Evolutionary conservation across 2,113 vertebrate species (phyloP).

Genomic region (Peromyscus maniculatus): DNA sequence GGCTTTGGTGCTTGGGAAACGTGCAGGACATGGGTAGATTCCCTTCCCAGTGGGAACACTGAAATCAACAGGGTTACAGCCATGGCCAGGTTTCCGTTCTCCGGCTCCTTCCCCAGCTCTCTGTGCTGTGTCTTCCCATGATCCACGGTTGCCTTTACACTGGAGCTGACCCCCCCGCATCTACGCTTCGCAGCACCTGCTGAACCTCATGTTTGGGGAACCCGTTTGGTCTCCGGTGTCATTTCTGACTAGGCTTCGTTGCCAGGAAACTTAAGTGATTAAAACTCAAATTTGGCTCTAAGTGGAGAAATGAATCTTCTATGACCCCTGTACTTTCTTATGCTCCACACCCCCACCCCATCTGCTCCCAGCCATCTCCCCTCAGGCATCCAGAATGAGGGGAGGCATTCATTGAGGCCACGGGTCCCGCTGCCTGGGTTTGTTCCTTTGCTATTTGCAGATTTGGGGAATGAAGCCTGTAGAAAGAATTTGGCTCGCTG

Average conservation of each 20-base stretch:
- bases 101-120: neutral
- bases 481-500: neutral
- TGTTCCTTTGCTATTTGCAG: neutral
- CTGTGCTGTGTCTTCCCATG: neutral
- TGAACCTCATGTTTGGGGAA: neutral
- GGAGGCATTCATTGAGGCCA: neutral
- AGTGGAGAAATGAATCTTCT: neutral
- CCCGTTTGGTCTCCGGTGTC: neutral
- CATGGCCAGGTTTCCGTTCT: neutral
- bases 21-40: neutral
- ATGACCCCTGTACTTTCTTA: neutral
- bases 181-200: neutral
- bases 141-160: neutral
- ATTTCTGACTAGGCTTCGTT: slow-evolving; percentile 28
- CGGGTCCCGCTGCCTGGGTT: neutral
- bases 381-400: neutral
- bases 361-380: neutral
- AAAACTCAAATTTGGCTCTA: neutral
- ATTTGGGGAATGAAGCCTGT: neutral
- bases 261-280: neutral
- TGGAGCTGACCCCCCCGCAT: neutral
- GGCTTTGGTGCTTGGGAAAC: neutral
- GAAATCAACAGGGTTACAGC: neutral
- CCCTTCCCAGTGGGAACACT: neutral
- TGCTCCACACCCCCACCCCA: accelerated